Evolutionary conservation across 2,797 vertebrate species (phyloP).

Genomic region (Tachyglossus aculeatus): DNA sequence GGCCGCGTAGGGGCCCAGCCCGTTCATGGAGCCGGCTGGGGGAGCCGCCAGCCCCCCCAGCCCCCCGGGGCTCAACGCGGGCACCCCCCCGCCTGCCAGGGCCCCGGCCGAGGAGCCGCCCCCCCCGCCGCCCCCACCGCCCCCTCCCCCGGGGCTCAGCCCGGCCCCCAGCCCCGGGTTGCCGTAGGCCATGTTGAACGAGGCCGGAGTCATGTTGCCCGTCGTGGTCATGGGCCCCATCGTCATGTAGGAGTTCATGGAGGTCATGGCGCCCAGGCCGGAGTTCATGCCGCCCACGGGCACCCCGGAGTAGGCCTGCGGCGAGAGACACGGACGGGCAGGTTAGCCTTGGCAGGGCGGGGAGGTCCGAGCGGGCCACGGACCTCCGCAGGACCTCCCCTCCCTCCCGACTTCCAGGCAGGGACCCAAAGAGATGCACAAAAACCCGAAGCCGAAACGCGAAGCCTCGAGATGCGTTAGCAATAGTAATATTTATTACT

Average conservation of each 20-base stretch:
- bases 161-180: conserved; percentile 83
- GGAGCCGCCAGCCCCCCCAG: conserved; percentile 87
- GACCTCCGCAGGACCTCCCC: background rate
- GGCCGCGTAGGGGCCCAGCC: conserved; percentile 85
- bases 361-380: background rate
- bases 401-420: background rate
- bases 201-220: conserved; percentile 85
- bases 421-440: background rate
- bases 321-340: conserved; percentile 34
- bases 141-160: conserved; percentile 82
- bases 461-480: no score
- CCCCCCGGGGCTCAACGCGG: conserved; percentile 84
- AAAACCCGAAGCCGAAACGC: no score
- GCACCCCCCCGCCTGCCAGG: conserved; percentile 85
- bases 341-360: background rate
- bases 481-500: no score
- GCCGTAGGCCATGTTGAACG: conserved; percentile 89
- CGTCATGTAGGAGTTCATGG: conserved; percentile 90
- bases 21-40: conserved; percentile 84
- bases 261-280: conserved; percentile 89
- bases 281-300: conserved; percentile 89
- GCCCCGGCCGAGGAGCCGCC: conserved; percentile 76
- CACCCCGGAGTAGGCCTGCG: conserved; percentile 89
- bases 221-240: conserved; percentile 87
- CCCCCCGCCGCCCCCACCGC: conserved; percentile 81